Evolutionary conservation across 1,140 invertebrate species (phyloP), one percentile per base, ranked within the genome.

Genomic region (Brachionus rotundiformis): DNA sequence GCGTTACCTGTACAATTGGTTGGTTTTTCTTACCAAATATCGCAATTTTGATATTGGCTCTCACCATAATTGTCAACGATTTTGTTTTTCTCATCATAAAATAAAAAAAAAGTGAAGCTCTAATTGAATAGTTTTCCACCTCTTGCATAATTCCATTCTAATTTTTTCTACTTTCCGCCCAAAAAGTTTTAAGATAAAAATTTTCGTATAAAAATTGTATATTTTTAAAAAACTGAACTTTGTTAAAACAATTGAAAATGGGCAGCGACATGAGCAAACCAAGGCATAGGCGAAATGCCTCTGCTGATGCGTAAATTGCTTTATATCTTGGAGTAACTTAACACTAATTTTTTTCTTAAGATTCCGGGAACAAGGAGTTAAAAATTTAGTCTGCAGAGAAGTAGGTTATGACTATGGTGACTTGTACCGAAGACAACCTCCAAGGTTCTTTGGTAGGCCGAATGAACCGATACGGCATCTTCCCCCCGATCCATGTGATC

Each of bases 111-210:
- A 31, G 8, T 61, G 7, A 25, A 25, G 5, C 33, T 41, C 31
- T 16, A 68, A 68, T 68, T 68, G 63, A 68, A 68, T 68, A 68
- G 63, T 36, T 68, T 68, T 68, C 63, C 63, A 68, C 63, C 63
- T 68, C 63, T 68, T 68, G 63, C 63, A 68, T 68, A 68, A 68
- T 68, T 68, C 63, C 63, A 68, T 68, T 68, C 61, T 63, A 63
- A 68, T 23, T 68, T 19, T 33, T 33, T 68, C 27, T 68, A 7
- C 13, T 68, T 68, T 36, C 31, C 16, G 16, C 33, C 31, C 4
- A 33, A 16, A 68, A 68, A 33, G 29, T 33, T 63, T 36, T 16
- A 36, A 68, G 33, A 68, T 23, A 36, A 68, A 68, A 33, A 33
- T 68, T 33, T 36, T 31, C n/a, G 33, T 68, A 68, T 68, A 68